Conservation (phyloP, 2,113 vertebrate genomes). For the Spermophilus dauricus region DNA sequence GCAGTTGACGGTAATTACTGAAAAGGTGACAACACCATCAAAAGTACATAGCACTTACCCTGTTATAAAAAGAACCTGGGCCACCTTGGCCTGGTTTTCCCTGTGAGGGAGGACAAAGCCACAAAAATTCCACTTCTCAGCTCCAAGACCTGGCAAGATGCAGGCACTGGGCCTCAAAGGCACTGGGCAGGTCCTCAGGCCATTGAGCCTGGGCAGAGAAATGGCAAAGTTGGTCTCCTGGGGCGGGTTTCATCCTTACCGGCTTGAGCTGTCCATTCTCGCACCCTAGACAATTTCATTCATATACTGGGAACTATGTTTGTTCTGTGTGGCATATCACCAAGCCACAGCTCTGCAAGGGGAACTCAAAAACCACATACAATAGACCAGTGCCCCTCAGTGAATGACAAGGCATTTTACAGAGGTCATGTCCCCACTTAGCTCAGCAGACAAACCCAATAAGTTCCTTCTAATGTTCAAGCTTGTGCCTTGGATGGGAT, state of each 20-base stretch:
- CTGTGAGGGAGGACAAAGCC: not conserved
- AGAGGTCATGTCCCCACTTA: not conserved
- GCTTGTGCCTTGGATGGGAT: not conserved
- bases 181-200: not conserved
- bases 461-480: not conserved
- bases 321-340: not conserved
- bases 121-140: not conserved
- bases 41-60: not conserved
- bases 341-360: not conserved
- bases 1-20: not conserved
- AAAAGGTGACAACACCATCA: not conserved
- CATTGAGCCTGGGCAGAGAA: not conserved
- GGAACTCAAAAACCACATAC: not conserved
- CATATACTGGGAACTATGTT: fast-evolving
- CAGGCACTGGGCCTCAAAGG: not conserved
- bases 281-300: not conserved
- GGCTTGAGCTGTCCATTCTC: not conserved
- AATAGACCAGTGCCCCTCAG: not conserved
- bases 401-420: not conserved
- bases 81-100: slow-evolving; percentile 47
- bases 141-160: not conserved
- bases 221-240: not conserved
- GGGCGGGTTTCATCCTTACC: not conserved
- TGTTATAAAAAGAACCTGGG: not conserved
- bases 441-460: not conserved